These are phyloP conservation scores for Aphrocallistes beatrix DNA, from an alignment of 37 sponge, comb jelly and placozoan species.

Conservation along the genomic window DNA sequence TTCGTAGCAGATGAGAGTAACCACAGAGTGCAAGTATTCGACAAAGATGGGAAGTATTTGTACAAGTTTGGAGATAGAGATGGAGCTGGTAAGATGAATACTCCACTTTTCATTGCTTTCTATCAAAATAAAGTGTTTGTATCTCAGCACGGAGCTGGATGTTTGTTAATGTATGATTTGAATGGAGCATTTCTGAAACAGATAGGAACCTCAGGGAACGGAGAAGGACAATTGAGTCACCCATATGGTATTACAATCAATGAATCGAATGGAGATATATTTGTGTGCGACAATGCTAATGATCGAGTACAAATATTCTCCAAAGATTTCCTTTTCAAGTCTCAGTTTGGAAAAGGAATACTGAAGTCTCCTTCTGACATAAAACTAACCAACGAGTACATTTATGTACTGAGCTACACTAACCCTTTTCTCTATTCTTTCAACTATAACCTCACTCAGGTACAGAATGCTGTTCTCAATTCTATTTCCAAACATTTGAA, in stretches of 20 bases:
- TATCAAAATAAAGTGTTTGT: background rate
- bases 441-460: background rate
- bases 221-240: background rate
- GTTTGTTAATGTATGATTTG: background rate
- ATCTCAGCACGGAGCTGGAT: background rate
- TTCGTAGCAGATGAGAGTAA: background rate
- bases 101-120: background rate
- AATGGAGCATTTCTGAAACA: background rate
- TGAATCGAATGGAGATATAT: background rate
- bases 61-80: background rate
- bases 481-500: no score
- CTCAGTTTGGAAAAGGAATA: background rate
- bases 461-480: no score
- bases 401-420: background rate
- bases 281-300: background rate
- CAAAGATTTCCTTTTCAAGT: background rate
- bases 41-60: background rate
- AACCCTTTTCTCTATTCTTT: background rate
- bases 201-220: background rate
- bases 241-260: background rate
- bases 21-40: background rate
- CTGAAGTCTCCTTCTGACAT: background rate
- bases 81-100: background rate
- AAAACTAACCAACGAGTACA: background rate
- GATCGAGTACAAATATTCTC: slow-evolving; percentile 2